Evolutionary conservation across 1,140 invertebrate genomes (phyloP).

Genomic region (Polyergus mexicanus): DNA sequence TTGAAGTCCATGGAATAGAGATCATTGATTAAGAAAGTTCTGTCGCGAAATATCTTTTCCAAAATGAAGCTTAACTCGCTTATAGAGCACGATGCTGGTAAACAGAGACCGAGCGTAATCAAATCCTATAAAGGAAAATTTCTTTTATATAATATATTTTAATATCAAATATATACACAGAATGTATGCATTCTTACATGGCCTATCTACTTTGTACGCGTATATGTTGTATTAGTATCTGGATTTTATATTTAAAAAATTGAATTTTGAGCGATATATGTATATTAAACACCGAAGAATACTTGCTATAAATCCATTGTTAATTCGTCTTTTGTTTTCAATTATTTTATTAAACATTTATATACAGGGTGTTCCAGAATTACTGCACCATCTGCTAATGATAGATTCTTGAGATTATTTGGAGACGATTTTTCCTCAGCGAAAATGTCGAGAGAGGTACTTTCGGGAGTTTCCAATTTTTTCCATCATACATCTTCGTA

Average conservation of each 20-base stretch:
- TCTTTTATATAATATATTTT: neutral
- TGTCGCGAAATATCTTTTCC: slow-evolving; percentile 74
- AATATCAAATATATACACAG: neutral
- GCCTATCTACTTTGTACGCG: neutral
- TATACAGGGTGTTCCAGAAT: no score
- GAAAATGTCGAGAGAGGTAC: no score
- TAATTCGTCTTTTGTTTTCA: neutral
- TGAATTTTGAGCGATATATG: neutral
- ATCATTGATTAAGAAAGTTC: slow-evolving; percentile 72
- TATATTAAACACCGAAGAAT: neutral
- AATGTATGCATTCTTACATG: neutral
- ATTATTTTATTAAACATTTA: neutral
- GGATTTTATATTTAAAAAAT: neutral
- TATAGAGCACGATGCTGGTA: slow-evolving; percentile 80
- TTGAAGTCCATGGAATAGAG: slow-evolving; percentile 78
- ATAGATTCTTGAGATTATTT: no score
- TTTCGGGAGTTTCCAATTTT: no score
- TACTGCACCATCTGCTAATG: no score
- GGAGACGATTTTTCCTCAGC: no score
- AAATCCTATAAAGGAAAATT: slow-evolving; percentile 77
- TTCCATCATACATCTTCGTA: no score
- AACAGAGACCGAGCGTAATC: slow-evolving; percentile 81
- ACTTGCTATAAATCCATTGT: neutral
- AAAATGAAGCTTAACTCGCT: slow-evolving; percentile 75
- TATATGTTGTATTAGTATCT: neutral